phyloP scores from a whole-genome alignment of 2,888 invertebrate genomes.

The Latrodectus elegans region DNA sequence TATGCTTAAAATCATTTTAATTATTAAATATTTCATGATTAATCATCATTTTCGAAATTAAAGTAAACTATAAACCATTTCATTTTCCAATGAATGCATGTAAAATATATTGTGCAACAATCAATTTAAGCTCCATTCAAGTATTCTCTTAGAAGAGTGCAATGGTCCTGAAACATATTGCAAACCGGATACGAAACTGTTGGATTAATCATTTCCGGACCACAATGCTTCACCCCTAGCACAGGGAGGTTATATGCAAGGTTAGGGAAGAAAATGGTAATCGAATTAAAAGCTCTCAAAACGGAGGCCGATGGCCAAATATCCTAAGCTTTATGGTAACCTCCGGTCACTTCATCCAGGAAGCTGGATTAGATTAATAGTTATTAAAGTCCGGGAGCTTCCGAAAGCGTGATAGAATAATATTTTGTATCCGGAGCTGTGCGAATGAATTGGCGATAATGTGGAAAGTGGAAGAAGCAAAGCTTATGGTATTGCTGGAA shows the following conservation, averaged over 20 bases:
- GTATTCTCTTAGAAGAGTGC: not conserved
- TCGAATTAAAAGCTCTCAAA: not conserved
- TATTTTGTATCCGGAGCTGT: not conserved
- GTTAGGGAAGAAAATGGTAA: not conserved
- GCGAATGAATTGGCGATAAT: not conserved
- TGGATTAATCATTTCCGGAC: not conserved
- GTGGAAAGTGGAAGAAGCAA: not conserved
- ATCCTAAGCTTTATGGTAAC: not conserved
- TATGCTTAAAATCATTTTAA: too few relatives aligned
- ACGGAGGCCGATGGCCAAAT: not conserved
- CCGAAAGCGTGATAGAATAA: not conserved
- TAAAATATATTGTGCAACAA: too few relatives aligned
- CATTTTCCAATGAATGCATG: too few relatives aligned
- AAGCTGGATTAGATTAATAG: conserved; percentile 16
- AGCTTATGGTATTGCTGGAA: not conserved
- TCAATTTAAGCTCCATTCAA: too few relatives aligned
- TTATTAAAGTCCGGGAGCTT: conserved; percentile 9
- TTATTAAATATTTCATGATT: too few relatives aligned
- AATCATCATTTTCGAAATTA: too few relatives aligned
- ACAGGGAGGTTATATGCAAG: too few relatives aligned
- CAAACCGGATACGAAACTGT: not conserved
- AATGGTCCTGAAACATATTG: not conserved
- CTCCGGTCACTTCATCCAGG: not conserved
- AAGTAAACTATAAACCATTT: too few relatives aligned
- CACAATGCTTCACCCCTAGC: too few relatives aligned